Evolutionary conservation across 2,797 vertebrate species (phyloP).

Genomic region (Delichon dasypus): DNA sequence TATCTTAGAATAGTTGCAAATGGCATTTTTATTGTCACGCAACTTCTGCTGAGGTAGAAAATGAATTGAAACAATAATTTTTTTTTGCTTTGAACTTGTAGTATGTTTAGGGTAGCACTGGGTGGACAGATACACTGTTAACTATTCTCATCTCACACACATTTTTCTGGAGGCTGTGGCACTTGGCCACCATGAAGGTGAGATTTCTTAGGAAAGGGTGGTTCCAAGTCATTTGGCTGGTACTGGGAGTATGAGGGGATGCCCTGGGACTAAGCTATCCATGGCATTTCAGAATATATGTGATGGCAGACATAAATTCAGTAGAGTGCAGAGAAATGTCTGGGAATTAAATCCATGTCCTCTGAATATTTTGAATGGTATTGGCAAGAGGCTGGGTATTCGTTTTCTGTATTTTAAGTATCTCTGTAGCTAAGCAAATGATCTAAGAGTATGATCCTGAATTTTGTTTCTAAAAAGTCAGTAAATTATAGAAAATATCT

Average conservation of each 20-base stretch:
- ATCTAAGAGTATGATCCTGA: constrained; percentile 11
- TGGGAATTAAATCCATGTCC: not conserved
- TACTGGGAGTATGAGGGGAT: not conserved
- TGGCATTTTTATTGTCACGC: not conserved
- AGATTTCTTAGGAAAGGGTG: not conserved
- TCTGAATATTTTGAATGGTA: not conserved
- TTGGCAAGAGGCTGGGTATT: not conserved
- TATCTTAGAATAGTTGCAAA: not conserved
- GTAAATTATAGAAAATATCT: constrained; percentile 15
- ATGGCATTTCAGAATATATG: not conserved
- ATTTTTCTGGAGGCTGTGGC: not conserved
- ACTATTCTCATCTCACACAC: fast-evolving
- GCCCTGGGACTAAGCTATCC: not conserved
- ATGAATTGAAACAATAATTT: not conserved
- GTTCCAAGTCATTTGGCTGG: not conserved
- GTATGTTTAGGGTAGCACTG: not conserved
- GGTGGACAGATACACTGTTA: not conserved
- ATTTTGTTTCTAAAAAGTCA: constrained; percentile 14
- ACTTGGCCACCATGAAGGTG: not conserved
- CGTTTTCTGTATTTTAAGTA: constrained; percentile 7
- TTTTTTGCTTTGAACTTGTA: not conserved
- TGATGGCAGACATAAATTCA: not conserved
- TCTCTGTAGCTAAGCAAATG: constrained; percentile 36
- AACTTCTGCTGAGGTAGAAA: not conserved
- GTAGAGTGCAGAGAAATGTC: not conserved